Conservation (phyloP, 2,888 invertebrate genomes). For the Leucania comma region DNA sequence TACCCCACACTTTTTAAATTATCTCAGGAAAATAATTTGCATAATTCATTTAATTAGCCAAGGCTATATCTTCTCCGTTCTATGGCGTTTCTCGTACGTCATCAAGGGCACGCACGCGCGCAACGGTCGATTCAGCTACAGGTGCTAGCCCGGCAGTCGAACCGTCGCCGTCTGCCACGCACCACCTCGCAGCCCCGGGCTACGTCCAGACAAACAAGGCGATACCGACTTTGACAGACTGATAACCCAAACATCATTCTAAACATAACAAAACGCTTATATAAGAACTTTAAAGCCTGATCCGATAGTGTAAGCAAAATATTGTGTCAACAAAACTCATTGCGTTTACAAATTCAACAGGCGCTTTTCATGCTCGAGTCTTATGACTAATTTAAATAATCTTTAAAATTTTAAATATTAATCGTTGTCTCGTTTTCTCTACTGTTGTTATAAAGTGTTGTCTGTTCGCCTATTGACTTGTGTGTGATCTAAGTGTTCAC, state of each 20-base stretch:
- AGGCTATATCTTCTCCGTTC: constrained; percentile 66
- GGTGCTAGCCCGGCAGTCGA: constrained; percentile 88
- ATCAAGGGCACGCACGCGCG: constrained; percentile 89
- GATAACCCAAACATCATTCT: constrained; percentile 67
- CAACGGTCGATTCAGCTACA: constrained; percentile 89
- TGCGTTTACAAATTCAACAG: constrained; percentile 84
- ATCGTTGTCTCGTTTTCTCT: constrained; percentile 77
- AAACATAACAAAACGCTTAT: constrained; percentile 51
- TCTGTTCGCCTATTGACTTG: constrained; percentile 70
- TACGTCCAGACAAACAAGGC: constrained; percentile 62
- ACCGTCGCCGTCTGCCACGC: constrained; percentile 74
- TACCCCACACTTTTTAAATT: background rate
- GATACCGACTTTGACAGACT: constrained; percentile 77
- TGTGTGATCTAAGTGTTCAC: constrained; percentile 55
- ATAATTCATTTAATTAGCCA: constrained; percentile 49
- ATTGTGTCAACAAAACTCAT: constrained; percentile 60
- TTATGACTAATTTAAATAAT: constrained; percentile 69
- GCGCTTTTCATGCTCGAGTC: constrained; percentile 71
- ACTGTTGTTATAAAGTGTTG: constrained; percentile 77
- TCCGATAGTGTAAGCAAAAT: constrained; percentile 68
- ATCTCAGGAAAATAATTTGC: constrained; percentile 6
- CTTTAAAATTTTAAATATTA: constrained; percentile 76
- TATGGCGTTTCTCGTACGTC: constrained; percentile 82
- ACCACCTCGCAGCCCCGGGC: constrained; percentile 62
- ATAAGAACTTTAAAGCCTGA: constrained; percentile 66